Conservation (phyloP, 2,888 invertebrate species). For the Spodoptera littoralis region DNA sequence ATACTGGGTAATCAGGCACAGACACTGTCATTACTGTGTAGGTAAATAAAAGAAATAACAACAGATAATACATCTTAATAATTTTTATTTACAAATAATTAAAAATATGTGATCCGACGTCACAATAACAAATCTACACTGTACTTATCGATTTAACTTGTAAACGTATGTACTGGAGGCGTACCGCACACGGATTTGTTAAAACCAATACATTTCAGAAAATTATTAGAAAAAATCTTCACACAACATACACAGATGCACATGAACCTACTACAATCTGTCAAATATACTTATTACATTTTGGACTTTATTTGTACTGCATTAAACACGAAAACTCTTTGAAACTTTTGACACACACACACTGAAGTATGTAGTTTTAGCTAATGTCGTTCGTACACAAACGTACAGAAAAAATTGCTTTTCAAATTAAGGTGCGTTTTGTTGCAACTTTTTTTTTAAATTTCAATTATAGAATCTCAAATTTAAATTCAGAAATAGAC, state of each 20-base stretch:
- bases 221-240: conserved; percentile 21
- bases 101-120: conserved; percentile 73
- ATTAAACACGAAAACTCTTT: too few relatives aligned
- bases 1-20: too few relatives aligned
- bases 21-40: too few relatives aligned
- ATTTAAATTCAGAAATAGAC: conserved; percentile 15
- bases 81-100: conserved; percentile 82
- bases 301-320: too few relatives aligned
- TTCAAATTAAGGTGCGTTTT: conserved; percentile 32
- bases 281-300: too few relatives aligned
- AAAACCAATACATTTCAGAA: conserved; percentile 42
- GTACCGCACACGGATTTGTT: conserved; percentile 45
- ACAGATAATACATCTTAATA: conserved; percentile 64
- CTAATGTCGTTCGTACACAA: conserved; percentile 20
- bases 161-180: conserved; percentile 58
- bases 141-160: conserved; percentile 59
- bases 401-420: conserved; percentile 35
- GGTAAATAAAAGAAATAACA: background rate
- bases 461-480: conserved; percentile 19
- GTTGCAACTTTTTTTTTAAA: conserved; percentile 16
- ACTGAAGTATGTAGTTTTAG: too few relatives aligned
- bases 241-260: conserved; percentile 34
- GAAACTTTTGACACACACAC: too few relatives aligned
- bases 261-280: background rate
- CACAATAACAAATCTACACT: conserved; percentile 76